Evolutionary conservation across 2,797 vertebrate species (phyloP), one percentile per base, ranked within the genome.

Genomic region (Orientallactaga sibirica): DNA sequence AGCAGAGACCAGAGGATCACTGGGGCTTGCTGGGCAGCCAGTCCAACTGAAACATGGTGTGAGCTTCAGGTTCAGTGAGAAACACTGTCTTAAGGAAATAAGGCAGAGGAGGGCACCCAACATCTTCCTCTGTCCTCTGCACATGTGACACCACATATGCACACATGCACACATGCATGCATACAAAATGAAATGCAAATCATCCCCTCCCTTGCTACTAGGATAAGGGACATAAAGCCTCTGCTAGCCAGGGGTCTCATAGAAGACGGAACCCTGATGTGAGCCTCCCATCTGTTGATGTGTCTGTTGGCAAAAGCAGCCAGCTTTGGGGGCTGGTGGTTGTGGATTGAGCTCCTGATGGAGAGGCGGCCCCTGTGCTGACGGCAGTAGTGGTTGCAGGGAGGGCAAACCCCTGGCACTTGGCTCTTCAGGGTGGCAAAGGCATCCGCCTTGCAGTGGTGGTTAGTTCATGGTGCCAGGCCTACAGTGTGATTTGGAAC

Each of bases 401-500:
- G n/a, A 88, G 16, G 61, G 33, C 29, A 73, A n/a, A 52, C n/a
- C 85, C 74, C 55, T 84, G 93, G 91, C 82, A 83, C 61, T 27
- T 7, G n/a, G 58, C n/a, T 10, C 67, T 29, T 24, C 8, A 73
- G 48, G 62, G 43, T 27, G 20, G 29, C 66, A 73, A 61, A 55
- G 43, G 43, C 55, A 4, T 43, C 58, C 71, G 2, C 18, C 71
- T 75, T 86, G 48, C 52, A 75, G 27, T 27, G n/a, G 70, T 74
- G 78, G 74, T 90, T 76, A 77, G 85, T 61, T 94, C 75, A 16
- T 48, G 0, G 1, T 11, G 29, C 94, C 94, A 86, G 71, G 73
- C 64, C 22, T 62, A 27, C 64, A 18, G 27, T 93, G 90, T 93
- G 94, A 79, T 95, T 90, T 95, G 86, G 93, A 91, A 58, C 76